A percentile compares a stretch with the other conserved stretches of the same genome.
Conservation (phyloP, 2,797 vertebrate species). For the Intellagama lesueurii region DNA sequence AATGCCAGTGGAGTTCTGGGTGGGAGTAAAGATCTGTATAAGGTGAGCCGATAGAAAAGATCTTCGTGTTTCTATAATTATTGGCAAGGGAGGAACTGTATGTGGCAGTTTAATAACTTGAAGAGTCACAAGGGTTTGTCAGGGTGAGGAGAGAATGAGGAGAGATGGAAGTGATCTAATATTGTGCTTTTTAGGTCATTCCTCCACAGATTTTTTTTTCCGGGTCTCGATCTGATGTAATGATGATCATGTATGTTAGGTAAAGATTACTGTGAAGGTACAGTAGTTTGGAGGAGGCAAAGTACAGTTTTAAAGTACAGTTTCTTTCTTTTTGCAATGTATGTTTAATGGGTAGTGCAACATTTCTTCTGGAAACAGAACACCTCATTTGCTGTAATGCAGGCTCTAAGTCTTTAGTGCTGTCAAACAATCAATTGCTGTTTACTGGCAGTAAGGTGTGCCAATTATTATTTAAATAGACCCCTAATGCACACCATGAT, state of each 20-base stretch:
- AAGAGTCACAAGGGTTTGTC: neutral
- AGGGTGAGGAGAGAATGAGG: neutral
- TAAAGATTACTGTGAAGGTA: neutral
- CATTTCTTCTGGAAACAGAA: neutral
- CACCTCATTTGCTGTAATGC: fast-evolving
- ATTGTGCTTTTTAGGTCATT: neutral
- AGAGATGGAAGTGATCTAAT: neutral
- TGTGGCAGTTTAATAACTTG: neutral
- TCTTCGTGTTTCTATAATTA: neutral
- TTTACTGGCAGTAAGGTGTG: slow-evolving; percentile 43
- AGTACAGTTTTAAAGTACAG: neutral
- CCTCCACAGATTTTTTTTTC: neutral
- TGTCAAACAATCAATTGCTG: slow-evolving; percentile 59
- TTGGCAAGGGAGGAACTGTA: neutral
- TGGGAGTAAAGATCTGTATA: neutral
- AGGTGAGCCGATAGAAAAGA: neutral
- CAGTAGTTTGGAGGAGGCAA: neutral
- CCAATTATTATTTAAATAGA: slow-evolving; percentile 65
- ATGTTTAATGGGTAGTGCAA: neutral
- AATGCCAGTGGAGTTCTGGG: neutral
- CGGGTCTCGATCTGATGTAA: neutral
- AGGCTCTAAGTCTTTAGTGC: slow-evolving; percentile 1
- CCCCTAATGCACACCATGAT: slow-evolving; percentile 44
- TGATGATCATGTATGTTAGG: neutral
- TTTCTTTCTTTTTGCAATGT: neutral